Conservation (phyloP, 2,888 invertebrate species). For the Ceramica pisi region DNA sequence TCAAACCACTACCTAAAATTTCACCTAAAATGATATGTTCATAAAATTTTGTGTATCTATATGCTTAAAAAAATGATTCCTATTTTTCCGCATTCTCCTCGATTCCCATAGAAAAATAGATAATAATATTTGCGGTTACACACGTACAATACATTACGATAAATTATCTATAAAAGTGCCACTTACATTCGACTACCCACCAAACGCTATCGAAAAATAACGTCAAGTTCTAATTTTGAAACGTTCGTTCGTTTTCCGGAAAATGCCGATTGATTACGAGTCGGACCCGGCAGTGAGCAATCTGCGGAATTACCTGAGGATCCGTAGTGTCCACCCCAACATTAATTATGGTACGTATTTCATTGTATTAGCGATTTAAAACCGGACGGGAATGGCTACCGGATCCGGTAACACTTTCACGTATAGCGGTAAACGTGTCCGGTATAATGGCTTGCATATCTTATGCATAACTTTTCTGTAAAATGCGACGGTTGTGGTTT, state of each 20-base stretch:
- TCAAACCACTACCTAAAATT: not conserved
- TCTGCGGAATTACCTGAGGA: constrained; percentile 93
- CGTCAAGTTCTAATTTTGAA: constrained; percentile 11
- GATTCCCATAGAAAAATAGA: constrained; percentile 39
- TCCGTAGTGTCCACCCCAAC: constrained; percentile 94
- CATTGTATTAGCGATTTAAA: constrained; percentile 31
- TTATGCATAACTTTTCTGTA: not conserved
- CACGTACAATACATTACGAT: constrained; percentile 50
- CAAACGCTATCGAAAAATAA: not conserved
- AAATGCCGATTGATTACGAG: constrained; percentile 74
- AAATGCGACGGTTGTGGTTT: not conserved
- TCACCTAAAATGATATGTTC: not conserved
- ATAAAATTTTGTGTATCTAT: not conserved
- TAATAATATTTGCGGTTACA: constrained; percentile 62
- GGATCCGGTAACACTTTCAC: constrained; percentile 15
- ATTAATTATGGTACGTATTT: constrained; percentile 92
- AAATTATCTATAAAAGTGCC: constrained; percentile 57
- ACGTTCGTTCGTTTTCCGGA: constrained; percentile 25
- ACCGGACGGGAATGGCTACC: constrained; percentile 1
- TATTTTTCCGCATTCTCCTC: constrained; percentile 42
- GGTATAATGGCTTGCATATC: not conserved
- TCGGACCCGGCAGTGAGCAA: constrained; percentile 91
- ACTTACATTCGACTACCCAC: not conserved
- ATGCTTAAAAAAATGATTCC: not conserved
- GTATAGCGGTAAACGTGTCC: not conserved